phyloP scores from a whole-genome alignment of 30 jellyfish, hydroid and myxozoan species.

The Aurelia aurita region DNA sequence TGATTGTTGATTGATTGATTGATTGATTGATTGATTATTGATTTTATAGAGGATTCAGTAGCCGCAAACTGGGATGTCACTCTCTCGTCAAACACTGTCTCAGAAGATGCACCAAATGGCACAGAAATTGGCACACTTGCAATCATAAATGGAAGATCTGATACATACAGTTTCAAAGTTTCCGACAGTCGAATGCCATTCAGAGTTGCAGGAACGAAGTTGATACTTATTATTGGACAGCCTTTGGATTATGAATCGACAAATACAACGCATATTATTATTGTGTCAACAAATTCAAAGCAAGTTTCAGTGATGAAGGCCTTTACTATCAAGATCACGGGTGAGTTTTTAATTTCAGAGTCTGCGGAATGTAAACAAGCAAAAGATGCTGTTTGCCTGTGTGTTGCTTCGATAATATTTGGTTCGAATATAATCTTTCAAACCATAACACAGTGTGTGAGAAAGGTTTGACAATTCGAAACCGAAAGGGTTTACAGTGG shows the following conservation, averaged over 20 bases:
- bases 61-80: slow-evolving; percentile 38
- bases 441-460: too few species aligned
- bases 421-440: too few species aligned
- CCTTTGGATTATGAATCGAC: slow-evolving; percentile 62
- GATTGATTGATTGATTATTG: neutral
- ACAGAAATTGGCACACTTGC: slow-evolving; percentile 37
- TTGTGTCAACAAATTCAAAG: slow-evolving; percentile 23
- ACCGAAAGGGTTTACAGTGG: too few species aligned
- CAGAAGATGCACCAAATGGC: slow-evolving; percentile 62
- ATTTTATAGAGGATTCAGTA: slow-evolving; percentile 6
- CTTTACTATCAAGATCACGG: slow-evolving; percentile 16
- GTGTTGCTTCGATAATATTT: too few species aligned
- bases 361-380: too few species aligned
- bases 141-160: slow-evolving; percentile 9
- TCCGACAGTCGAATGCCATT: slow-evolving; percentile 45
- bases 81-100: slow-evolving; percentile 43
- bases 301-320: slow-evolving; percentile 11
- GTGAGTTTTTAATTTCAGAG: slow-evolving; percentile 8
- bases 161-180: slow-evolving; percentile 16
- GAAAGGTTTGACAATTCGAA: too few species aligned
- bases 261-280: slow-evolving; percentile 8
- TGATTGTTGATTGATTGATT: too few species aligned
- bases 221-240: slow-evolving; percentile 27
- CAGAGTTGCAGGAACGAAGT: slow-evolving; percentile 33
- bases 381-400: too few species aligned